These are phyloP conservation scores for Perithous albicinctus DNA, from an alignment of 2,888 invertebrate species.

Conservation along the genomic window DNA sequence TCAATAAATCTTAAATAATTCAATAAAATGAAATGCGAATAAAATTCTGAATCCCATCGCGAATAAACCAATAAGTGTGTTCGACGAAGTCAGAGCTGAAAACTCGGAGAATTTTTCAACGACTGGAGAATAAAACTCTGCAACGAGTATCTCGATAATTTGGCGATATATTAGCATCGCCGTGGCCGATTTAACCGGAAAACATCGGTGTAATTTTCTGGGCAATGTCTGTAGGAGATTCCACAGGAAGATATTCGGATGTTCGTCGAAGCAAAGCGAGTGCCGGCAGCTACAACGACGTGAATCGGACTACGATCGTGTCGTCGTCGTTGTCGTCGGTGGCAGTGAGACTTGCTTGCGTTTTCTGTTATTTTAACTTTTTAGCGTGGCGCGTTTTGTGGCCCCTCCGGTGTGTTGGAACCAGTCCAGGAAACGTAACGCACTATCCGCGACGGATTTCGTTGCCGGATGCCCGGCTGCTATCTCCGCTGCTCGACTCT, in stretches of 20 bases:
- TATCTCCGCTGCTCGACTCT: constrained; percentile 26
- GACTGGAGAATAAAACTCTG: neutral
- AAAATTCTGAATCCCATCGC: neutral
- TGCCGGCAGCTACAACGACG: constrained; percentile 9
- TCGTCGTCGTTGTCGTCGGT: constrained; percentile 10
- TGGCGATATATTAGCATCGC: constrained; percentile 20
- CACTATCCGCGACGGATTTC: constrained; percentile 62
- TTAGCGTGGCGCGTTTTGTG: constrained; percentile 56
- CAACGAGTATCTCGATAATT: constrained; percentile 11
- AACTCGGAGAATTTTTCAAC: neutral
- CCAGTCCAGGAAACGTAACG: constrained; percentile 67
- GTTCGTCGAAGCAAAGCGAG: constrained; percentile 52
- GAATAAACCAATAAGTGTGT: neutral
- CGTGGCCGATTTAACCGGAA: constrained; percentile 32
- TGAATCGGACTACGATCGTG: constrained; percentile 1
- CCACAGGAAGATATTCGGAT: constrained; percentile 55
- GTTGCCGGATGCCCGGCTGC: constrained; percentile 50
- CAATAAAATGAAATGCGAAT: too few species aligned
- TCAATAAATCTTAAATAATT: too few species aligned
- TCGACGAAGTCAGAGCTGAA: neutral
- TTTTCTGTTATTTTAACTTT: constrained; percentile 73
- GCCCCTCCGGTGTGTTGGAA: constrained; percentile 65
- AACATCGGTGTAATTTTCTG: constrained; percentile 43
- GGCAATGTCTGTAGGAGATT: constrained; percentile 22
- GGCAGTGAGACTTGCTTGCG: constrained; percentile 30